Evolutionary conservation across 2,888 invertebrate species (phyloP).

Genomic region (Scaptomyza flava): DNA sequence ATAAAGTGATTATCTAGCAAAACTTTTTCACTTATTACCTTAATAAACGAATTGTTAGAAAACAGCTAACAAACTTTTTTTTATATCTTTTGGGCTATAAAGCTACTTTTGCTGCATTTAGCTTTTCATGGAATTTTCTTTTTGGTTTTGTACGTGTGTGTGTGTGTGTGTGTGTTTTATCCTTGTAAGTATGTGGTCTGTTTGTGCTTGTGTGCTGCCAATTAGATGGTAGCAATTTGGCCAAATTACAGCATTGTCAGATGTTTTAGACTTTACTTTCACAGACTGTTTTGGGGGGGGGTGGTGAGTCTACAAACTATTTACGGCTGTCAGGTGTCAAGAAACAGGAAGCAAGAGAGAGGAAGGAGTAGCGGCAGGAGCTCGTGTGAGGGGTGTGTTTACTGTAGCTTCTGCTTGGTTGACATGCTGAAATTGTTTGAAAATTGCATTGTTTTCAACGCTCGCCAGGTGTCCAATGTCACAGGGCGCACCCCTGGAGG

Average conservation of each 20-base stretch:
- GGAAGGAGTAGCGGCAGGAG: constrained; percentile 3
- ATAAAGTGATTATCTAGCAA: not conserved
- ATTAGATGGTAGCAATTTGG: constrained; percentile 55
- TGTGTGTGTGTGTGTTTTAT: constrained; percentile 18
- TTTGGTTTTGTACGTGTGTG: not conserved
- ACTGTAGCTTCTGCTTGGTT: constrained; percentile 4
- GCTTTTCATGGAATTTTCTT: not conserved
- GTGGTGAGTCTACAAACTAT: constrained; percentile 25
- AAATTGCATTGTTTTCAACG: constrained; percentile 52
- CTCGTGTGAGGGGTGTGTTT: constrained; percentile 2
- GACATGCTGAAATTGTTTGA: constrained; percentile 57
- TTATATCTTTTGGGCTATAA: not conserved
- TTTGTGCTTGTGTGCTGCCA: constrained; percentile 18
- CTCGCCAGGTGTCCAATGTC: constrained; percentile 43
- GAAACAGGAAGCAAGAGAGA: not conserved
- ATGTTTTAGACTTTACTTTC: constrained; percentile 16
- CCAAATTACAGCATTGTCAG: constrained; percentile 48
- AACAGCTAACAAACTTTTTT: not conserved
- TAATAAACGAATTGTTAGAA: not conserved
- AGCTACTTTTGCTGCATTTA: no score
- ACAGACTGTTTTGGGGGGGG: not conserved
- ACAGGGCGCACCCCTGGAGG: constrained; percentile 6
- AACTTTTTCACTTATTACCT: not conserved
- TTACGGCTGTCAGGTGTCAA: constrained; percentile 20
- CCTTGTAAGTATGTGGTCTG: not conserved